Percentiles rank a stretch among this genome's conserved stretches.
Conservation (phyloP, 2,797 vertebrate species). For the Etheostoma nigrum region DNA sequence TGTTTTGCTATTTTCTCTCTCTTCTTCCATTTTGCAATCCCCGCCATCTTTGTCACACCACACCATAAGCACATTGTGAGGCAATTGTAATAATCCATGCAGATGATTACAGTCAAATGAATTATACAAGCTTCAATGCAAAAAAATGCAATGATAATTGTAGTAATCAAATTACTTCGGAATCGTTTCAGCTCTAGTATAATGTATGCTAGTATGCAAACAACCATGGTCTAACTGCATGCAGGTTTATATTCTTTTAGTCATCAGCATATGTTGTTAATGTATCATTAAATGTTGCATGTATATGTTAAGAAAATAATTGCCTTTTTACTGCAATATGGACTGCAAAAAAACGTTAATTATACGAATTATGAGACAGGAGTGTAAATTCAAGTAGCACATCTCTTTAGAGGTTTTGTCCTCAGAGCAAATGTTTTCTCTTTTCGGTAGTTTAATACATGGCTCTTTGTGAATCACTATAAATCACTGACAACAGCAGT, state of each 20-base stretch:
- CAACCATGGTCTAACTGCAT: background rate
- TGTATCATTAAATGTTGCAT: background rate
- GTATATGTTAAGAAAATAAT: background rate
- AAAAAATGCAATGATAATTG: no score
- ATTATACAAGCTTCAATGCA: no score
- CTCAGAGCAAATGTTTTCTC: constrained; percentile 13
- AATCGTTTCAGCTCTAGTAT: no score
- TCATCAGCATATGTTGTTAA: background rate
- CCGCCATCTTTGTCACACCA: no score
- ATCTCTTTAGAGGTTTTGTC: background rate
- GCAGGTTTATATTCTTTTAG: background rate
- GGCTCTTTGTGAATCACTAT: constrained; percentile 5
- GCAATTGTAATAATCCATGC: no score
- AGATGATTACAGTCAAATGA: no score
- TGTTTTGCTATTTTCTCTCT: no score
- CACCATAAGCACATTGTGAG: no score
- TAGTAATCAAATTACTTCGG: no score
- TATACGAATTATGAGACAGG: background rate
- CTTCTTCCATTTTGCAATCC: no score
- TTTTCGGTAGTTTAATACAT: constrained; percentile 6
- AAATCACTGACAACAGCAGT: constrained; percentile 30
- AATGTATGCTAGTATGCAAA: no score
- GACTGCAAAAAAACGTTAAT: background rate
- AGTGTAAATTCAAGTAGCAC: background rate
- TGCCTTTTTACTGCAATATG: no score